These are phyloP conservation scores for Orchesella cincta DNA, from an alignment of 1,140 invertebrate species.

Conservation along the genomic window DNA sequence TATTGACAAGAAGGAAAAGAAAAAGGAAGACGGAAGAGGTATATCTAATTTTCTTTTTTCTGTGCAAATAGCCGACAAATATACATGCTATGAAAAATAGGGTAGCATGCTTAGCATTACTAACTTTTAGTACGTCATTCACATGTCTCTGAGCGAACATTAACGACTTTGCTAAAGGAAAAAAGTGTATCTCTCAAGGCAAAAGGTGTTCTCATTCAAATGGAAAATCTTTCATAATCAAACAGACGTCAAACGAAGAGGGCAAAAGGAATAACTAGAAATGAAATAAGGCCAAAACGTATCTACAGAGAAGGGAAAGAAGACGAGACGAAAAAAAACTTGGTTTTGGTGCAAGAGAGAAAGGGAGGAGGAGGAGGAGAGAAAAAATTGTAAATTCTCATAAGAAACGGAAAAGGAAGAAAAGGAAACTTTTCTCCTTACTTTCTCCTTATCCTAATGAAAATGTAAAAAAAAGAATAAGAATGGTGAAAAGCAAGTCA, in stretches of 20 bases:
- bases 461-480: not conserved
- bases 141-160: constrained; percentile 1
- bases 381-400: not conserved
- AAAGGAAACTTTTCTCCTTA: not conserved
- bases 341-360: too few species aligned
- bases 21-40: too few species aligned
- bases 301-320: not conserved
- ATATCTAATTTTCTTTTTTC: too few species aligned
- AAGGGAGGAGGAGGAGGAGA: too few species aligned
- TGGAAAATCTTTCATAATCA: constrained; percentile 13
- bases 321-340: not conserved
- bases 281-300: not conserved
- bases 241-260: not conserved
- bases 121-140: not conserved
- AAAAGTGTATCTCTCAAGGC: not conserved
- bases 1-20: too few species aligned
- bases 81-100: too few species aligned
- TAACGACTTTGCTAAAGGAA: constrained; percentile 9
- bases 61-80: too few species aligned
- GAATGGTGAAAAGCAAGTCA: not conserved
- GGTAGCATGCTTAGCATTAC: too few species aligned
- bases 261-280: not conserved
- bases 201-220: not conserved
- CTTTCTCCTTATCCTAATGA: not conserved
- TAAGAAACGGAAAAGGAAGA: not conserved